Evolutionary conservation across 2,113 vertebrate genomes (phyloP), one percentile per base, ranked within the genome.

Genomic region (Eubucco bourcierii): DNA sequence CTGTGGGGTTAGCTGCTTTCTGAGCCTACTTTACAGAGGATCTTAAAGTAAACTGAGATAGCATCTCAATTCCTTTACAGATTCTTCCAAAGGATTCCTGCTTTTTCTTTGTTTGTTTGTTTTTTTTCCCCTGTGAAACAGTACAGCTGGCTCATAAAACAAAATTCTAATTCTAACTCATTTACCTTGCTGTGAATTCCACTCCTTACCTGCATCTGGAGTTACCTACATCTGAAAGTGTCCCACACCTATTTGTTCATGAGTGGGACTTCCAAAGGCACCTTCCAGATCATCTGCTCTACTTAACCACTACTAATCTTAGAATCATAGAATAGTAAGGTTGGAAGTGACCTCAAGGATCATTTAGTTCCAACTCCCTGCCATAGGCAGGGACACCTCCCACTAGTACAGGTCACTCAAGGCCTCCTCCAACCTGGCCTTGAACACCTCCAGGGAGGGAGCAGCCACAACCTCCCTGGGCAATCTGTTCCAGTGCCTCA

Each of bases 231-330:
- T 6, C n/a, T 88, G 24, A 15, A 74, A 81, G 13, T 23, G 17
- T 1, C 23, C 1, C 0, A 5, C 0, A 2, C 18, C 34, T 84
- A 6, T 20, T 44, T 75, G 15, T 12, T 79, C 47, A 39, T 46
- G 31, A 68, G 4, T 83, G 44, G 10, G 23, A 68, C 53, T 76
- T 82, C 33, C 9, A 31, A 75, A 79, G 24, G 6, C 27, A 60
- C 7, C 4, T 64, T 17, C 9, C 37, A 56, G 9, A 53, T 33
- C 13, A 83, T 15, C 15, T 56, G 21, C 34, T 79, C 10, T 41
- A 61, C 25, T 66, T 39, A 52, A 4, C 9, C 2, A 1, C 33
- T 56, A 24, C 18, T 65, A 15, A 73, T 76, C 37, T 11, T 39
- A 39, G 37, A 39, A 39, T 39, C 37, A 39, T 39, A 39, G 37